These are phyloP conservation scores for Vimba vimba DNA, from an alignment of 2,113 vertebrate genomes.

Conservation along the genomic window DNA sequence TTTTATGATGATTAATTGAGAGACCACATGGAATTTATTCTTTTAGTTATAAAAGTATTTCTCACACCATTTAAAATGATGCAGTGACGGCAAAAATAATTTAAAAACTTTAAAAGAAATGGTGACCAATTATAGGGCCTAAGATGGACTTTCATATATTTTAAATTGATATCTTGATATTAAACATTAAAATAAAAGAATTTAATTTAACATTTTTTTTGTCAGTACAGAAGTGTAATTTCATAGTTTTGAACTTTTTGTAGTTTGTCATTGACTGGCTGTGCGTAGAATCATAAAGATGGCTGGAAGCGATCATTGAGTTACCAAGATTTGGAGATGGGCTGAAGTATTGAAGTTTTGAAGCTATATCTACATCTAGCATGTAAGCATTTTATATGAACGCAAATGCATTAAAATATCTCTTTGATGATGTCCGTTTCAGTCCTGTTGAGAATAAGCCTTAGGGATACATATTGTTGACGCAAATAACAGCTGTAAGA, in stretches of 20 bases:
- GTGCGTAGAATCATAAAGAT: background rate
- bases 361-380: background rate
- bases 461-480: background rate
- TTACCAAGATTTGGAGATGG: background rate
- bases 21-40: background rate
- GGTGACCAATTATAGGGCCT: background rate
- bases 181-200: background rate
- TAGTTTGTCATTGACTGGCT: background rate
- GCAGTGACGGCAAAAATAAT: background rate
- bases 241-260: background rate
- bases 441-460: background rate
- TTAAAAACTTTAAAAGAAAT: background rate
- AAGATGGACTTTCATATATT: background rate
- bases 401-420: background rate
- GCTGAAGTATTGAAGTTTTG: background rate
- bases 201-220: background rate
- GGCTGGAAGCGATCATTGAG: background rate
- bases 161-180: background rate
- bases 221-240: background rate
- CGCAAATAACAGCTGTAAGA: background rate
- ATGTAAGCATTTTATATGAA: background rate
- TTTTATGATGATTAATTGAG: background rate
- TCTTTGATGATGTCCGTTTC: background rate
- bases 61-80: background rate
- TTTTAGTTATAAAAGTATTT: background rate